Evolutionary conservation across 2,113 vertebrate species (phyloP).

Genomic region (Synchiropus splendidus): DNA sequence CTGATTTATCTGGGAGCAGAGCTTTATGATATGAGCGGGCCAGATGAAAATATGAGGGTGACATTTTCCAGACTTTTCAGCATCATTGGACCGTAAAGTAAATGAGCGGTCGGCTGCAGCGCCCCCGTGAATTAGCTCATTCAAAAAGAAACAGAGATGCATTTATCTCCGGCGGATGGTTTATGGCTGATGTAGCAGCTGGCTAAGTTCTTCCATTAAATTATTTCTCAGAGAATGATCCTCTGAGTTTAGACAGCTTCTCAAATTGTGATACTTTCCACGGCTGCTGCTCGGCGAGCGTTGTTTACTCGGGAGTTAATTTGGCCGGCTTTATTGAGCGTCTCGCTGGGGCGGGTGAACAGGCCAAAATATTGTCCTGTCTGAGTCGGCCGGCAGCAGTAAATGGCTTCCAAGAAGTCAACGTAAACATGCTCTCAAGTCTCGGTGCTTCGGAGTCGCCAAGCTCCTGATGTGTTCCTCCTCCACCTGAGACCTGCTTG

Average conservation of each 20-base stretch:
- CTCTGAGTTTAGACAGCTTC: constrained; percentile 56
- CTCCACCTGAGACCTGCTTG: too few relatives aligned
- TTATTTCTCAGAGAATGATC: constrained; percentile 51
- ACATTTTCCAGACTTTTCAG: constrained; percentile 61
- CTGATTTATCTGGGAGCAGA: constrained; percentile 9
- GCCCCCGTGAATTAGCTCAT: constrained; percentile 65
- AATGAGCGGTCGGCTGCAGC: constrained; percentile 51
- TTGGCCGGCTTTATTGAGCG: constrained; percentile 82
- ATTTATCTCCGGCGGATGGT: constrained; percentile 54
- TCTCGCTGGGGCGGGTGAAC: constrained; percentile 79
- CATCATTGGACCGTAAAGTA: constrained; percentile 51
- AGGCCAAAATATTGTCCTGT: constrained; percentile 81
- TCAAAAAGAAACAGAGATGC: constrained; percentile 61
- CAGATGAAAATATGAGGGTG: constrained; percentile 50
- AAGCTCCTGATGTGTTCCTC: too few relatives aligned
- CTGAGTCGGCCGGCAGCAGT: constrained; percentile 23
- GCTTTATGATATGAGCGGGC: constrained; percentile 51
- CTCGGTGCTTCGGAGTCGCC: too few relatives aligned
- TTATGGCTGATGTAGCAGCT: constrained; percentile 57
- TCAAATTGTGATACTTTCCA: constrained; percentile 66
- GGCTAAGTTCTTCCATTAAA: constrained; percentile 63
- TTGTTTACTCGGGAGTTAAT: constrained; percentile 68
- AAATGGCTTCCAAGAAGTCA: constrained; percentile 33
- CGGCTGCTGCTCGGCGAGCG: constrained; percentile 46
- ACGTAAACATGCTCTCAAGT: too few relatives aligned